Base-by-base conservation (phyloP, 2,888 invertebrate genomes). In the Acanthacorydalis orientalis region DNA sequence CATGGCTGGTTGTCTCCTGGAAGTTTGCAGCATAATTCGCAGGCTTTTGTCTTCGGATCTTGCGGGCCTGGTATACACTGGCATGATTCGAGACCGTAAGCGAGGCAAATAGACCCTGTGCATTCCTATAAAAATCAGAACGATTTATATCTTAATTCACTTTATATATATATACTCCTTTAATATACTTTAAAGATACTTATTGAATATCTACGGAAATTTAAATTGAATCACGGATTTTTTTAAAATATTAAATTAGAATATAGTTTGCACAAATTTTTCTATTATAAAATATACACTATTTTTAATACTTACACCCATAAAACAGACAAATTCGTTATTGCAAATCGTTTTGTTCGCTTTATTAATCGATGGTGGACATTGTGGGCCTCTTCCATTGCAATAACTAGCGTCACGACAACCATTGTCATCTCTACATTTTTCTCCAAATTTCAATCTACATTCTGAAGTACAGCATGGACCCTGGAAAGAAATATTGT, bases 51-150 rank as follows among this genome's bases (percentile, higher is more conserved):
- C 53, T 83, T 77, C 57, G 78, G 76, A 61, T 91, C 90, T 56
- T 76, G 78, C 44, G 78, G 77, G 34, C 81, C 80, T 7, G 88
- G 80, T 55, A 82, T 78, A 64, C 92, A 92, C 64, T 92, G 92
- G 61, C 97, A 97, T 35, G 95, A 95, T 68, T 93, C 90, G 65
- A 97, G 74, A 10, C 92, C 91, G 63, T 95, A 95, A 4, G 90
- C 90, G 56, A 93, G 74, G 69, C 97, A 98, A 61, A 98, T 93
- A n/a, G 95, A 95, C 1, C 93, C 95, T 0, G 92, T 92, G 62
- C 97, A 97, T 65, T 93, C 88, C 86, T 86, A 60, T 31, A 59
- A 60, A 54, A 23, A 23, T 23, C 23, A 23, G 23, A 23, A 23
- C n/a, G n/a, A n/a, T n/a, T n/a, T n/a, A n/a, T n/a, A n/a, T n/a